Evolutionary conservation across 2,888 invertebrate genomes (phyloP).

Genomic region (Ophraella communa): DNA sequence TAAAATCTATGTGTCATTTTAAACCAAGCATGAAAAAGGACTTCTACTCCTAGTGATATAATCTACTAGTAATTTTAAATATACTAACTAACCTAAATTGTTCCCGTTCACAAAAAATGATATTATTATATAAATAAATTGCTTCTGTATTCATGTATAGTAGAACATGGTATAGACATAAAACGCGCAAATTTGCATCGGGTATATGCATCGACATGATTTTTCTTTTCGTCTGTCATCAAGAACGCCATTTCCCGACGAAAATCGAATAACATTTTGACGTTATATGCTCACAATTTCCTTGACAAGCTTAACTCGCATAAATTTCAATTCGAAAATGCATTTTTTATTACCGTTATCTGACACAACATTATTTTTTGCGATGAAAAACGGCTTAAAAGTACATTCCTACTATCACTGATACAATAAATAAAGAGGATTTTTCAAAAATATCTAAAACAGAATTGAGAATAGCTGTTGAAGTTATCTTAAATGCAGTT

Average conservation of each 20-base stretch:
- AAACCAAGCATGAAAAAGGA: too few relatives aligned
- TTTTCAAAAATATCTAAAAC: too few relatives aligned
- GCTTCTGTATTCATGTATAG: neutral
- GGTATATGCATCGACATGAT: constrained; percentile 7
- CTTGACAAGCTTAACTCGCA: constrained; percentile 18
- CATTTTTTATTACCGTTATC: neutral
- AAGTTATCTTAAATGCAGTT: too few relatives aligned
- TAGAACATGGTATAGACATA: constrained; percentile 9
- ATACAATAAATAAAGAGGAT: too few relatives aligned
- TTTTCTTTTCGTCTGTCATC: constrained; percentile 24
- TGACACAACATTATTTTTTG: neutral
- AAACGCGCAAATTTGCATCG: constrained; percentile 15
- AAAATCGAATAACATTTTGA: constrained; percentile 24
- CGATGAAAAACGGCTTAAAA: neutral
- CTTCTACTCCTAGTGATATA: too few relatives aligned
- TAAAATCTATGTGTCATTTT: too few relatives aligned
- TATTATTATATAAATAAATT: neutral
- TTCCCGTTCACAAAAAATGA: neutral
- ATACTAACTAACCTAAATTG: neutral
- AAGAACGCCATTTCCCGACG: constrained; percentile 17
- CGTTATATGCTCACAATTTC: constrained; percentile 16
- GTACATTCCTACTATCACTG: neutral
- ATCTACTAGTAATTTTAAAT: neutral
- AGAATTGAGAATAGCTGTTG: too few relatives aligned
- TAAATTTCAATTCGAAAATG: constrained; percentile 20